Evolutionary conservation across 2,113 vertebrate species (phyloP).

Genomic region (Hiodon alosoides): DNA sequence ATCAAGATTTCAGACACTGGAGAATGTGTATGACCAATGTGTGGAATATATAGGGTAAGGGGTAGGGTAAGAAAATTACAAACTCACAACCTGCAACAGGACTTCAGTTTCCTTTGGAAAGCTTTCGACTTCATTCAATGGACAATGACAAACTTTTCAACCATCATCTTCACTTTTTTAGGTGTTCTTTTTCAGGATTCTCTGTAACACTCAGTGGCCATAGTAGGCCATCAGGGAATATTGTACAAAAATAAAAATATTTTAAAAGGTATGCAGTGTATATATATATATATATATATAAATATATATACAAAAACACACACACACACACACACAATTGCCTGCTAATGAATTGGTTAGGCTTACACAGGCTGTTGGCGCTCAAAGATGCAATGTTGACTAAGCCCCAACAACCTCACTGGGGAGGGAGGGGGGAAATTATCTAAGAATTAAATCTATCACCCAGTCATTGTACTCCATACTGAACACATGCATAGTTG

Average conservation of each 20-base stretch:
- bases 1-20: constrained; percentile 63
- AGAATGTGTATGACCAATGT: constrained; percentile 88
- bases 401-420: too few species aligned
- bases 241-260: constrained; percentile 61
- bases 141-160: constrained; percentile 65
- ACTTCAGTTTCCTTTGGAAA: constrained; percentile 70
- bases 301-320: background rate
- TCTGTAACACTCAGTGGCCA: constrained; percentile 82
- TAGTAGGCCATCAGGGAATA: constrained; percentile 64
- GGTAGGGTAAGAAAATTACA: constrained; percentile 45
- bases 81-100: constrained; percentile 77
- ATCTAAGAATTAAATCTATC: background rate
- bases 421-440: too few species aligned
- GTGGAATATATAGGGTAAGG: constrained; percentile 75
- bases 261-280: constrained; percentile 27
- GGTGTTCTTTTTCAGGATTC: constrained; percentile 77
- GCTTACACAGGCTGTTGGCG: constrained; percentile 5
- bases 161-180: constrained; percentile 40
- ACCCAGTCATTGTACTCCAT: background rate
- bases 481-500: background rate
- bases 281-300: background rate
- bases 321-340: background rate
- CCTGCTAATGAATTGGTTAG: constrained; percentile 1
- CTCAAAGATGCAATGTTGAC: background rate
- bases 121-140: constrained; percentile 78